A percentile compares a stretch with the other conserved stretches of the same genome.
Evolutionary conservation across 2,888 invertebrate species (phyloP).

Genomic region (Schrankia costaestrigalis): DNA sequence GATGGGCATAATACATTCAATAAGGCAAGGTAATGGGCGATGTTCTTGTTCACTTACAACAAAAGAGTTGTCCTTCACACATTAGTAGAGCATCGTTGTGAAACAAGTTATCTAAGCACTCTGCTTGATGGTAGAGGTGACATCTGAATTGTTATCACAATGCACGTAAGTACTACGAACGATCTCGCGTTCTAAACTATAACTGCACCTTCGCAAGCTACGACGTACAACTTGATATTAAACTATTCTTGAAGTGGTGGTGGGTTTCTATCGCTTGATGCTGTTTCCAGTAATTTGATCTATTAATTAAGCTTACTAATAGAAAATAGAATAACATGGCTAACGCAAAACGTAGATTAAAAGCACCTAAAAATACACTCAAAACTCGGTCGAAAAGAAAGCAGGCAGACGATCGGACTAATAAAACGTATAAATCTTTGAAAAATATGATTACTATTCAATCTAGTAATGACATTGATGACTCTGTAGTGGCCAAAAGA

Average conservation of each 20-base stretch:
- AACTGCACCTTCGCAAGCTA: conserved; percentile 38
- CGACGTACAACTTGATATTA: conserved; percentile 32
- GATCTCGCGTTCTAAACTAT: conserved; percentile 41
- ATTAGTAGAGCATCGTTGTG: conserved; percentile 70
- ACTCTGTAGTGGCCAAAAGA: conserved; percentile 30
- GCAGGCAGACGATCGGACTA: conserved; percentile 43
- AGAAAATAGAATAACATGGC: conserved; percentile 58
- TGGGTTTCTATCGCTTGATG: conserved; percentile 57
- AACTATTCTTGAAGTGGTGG: conserved; percentile 57
- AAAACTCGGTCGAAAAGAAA: conserved; percentile 45
- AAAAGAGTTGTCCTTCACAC: conserved; percentile 78
- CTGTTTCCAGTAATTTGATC: conserved; percentile 32
- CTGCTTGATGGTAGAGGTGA: conserved; percentile 67
- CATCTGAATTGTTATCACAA: conserved; percentile 67
- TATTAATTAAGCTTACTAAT: conserved; percentile 56
- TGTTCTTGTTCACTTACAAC: conserved; percentile 57
- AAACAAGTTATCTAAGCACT: conserved; percentile 69
- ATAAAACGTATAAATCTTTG: conserved; percentile 52
- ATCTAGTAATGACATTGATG: conserved; percentile 1
- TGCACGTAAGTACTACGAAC: conserved; percentile 67
- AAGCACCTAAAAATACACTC: conserved; percentile 50
- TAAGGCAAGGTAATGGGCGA: conserved; percentile 68
- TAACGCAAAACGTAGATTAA: conserved; percentile 65
- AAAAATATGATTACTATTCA: conserved; percentile 2
- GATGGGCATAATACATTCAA: conserved; percentile 41